Percentiles rank a stretch among this genome's conserved stretches.
phyloP scores from a whole-genome alignment of 2,797 vertebrate species.

The Lepilemur septentrionalis region DNA sequence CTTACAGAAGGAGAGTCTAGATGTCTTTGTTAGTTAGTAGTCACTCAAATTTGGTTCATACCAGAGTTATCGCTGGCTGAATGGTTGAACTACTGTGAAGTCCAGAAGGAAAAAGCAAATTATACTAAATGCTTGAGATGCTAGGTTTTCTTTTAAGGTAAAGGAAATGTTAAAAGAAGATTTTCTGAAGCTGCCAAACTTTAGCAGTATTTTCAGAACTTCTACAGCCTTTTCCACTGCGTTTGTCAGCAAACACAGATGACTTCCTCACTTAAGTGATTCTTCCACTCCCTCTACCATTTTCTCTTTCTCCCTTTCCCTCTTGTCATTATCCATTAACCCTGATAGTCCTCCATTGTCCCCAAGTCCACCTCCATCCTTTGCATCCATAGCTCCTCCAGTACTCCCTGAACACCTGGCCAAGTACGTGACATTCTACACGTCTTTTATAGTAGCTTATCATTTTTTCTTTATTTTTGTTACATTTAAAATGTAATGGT shows the following conservation, averaged over 20 bases:
- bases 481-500: not conserved
- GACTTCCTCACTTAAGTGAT: rapidly evolving
- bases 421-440: not conserved
- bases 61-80: not conserved
- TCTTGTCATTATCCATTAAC: not conserved
- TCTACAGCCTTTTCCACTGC: not conserved
- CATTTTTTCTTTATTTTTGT: not conserved
- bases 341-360: not conserved
- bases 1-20: not conserved
- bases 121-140: not conserved
- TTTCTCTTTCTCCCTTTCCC: not conserved
- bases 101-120: not conserved
- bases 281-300: not conserved
- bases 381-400: not conserved
- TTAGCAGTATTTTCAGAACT: not conserved
- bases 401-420: not conserved
- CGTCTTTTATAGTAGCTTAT: not conserved
- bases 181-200: not conserved
- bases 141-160: constrained; percentile 14
- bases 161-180: not conserved
- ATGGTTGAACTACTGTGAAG: not conserved
- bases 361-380: not conserved
- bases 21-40: not conserved
- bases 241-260: not conserved
- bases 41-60: not conserved